Evolutionary conservation across 64 coral and sea anemone genomes (phyloP), one percentile per base, ranked within the genome.

Genomic region (Montipora cactus): DNA sequence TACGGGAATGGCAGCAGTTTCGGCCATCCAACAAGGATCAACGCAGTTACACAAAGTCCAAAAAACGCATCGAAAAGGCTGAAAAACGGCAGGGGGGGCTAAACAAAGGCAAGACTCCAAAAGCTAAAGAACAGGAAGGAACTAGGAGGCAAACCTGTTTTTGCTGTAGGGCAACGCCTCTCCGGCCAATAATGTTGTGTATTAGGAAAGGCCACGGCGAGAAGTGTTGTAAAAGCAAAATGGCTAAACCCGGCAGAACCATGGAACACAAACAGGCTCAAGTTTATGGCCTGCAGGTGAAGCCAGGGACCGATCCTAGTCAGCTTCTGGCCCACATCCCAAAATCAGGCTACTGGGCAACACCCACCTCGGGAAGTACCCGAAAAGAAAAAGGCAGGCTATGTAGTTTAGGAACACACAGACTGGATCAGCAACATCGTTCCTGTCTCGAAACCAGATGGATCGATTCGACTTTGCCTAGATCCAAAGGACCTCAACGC

Each of bases 381-480:
- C 28, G 28, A 28, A 28, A 28, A 28, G 28, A 28, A 28, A 28
- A 28, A 28, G 28, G 28, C 28, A 28, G 28, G 28, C 28, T 28
- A 28, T 28, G 1, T 28, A 94, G 85, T 94, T 23, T 13, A 75
- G 14, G 88, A 73, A 76, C 87, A 53, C 84, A 93, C 92, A 80
- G 83, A 50, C 7, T 78, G 76, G 49, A 50, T 53, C 48, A 79
- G 15, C 12, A 51, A 68, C 19, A 68, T 68, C 66, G 18, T 93
- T 28, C 13, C 84, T 67, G 70, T 66, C 28, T 50, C 79, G 7
- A 91, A 91, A 23, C 58, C 77, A 48, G 89, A 91, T 47, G 77
- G 77, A 13, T 91, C 89, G 28, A 86, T 92, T 50, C 72, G 84
- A n/a, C 73, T 93, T 12, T 87, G 92, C 51, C 45, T 94, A 9